phyloP scores from a whole-genome alignment of 64 coral and sea anemone genomes.

The Dendronephthya gigantea region DNA sequence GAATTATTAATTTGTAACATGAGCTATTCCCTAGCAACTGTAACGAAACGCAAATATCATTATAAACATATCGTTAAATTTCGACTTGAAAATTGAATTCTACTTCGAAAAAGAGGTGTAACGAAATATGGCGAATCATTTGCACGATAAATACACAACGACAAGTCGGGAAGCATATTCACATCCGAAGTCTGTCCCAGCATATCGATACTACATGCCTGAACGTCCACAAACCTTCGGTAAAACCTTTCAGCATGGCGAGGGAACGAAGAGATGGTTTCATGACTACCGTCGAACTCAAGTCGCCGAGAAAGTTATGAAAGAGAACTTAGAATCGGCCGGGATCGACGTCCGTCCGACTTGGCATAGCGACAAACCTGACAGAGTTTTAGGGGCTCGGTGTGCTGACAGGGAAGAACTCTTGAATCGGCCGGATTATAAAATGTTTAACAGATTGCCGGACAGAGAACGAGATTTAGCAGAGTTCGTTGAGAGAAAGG shows the following conservation, averaged over 20 bases:
- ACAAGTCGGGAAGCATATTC: slow-evolving; percentile 61
- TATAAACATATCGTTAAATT: not conserved
- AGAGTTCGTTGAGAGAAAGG: slow-evolving; percentile 45
- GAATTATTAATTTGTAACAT: not conserved
- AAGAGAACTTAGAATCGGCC: slow-evolving; percentile 47
- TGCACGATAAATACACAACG: slow-evolving; percentile 40
- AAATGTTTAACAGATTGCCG: slow-evolving; percentile 61
- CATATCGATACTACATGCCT: slow-evolving; percentile 66
- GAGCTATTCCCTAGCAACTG: not conserved
- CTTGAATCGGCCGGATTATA: slow-evolving; percentile 59
- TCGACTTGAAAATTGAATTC: not conserved
- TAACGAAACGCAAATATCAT: not conserved
- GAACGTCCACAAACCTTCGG: slow-evolving; percentile 43
- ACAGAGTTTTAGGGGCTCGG: slow-evolving; percentile 70
- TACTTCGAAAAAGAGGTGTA: too few species aligned
- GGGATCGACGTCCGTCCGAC: slow-evolving; percentile 58
- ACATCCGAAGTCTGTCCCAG: slow-evolving; percentile 59
- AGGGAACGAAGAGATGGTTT: slow-evolving; percentile 80
- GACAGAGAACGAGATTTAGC: slow-evolving; percentile 72
- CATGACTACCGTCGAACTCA: slow-evolving; percentile 78
- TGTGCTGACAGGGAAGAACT: slow-evolving; percentile 54
- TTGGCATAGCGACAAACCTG: slow-evolving; percentile 67
- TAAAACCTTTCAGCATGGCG: slow-evolving; percentile 33
- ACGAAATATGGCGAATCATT: slow-evolving; percentile 40
- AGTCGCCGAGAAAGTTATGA: slow-evolving; percentile 46